Base-by-base conservation (phyloP, 1,140 invertebrate species). In the Aphelinus certus region DNA sequence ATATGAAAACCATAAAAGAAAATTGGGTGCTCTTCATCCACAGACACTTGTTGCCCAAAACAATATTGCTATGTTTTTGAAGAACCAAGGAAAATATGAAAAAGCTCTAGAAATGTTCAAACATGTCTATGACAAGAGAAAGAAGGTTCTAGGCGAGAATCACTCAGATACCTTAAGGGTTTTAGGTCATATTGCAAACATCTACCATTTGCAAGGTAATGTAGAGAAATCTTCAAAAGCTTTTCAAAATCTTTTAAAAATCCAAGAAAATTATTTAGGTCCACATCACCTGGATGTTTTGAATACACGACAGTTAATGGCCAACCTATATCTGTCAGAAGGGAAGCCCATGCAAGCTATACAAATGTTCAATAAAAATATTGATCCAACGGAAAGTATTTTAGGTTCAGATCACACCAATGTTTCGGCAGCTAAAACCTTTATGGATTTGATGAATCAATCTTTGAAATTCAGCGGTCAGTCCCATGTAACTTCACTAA, bases 31-130 rank as follows among this genome's bases (percentile, higher is more conserved):
- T 4, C 9, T 3, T 60, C 7, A 60, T 26, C 10, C 58, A 60
- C 5, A 60, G 9, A 60, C 58, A 4, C 4, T 60, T n/a, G n/a
- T 5, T 7, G n/a, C 58, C n/a, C 9, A 65, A n/a, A 10, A 53
- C 26, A 57, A 58, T 10, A 63, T 73, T 5, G 62, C 10, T 26
- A 43, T 6, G 9, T 4, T 65, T n/a, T 49, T 73, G n/a, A 51
- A 75, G 53, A 75, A 69, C 10, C 61, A 70, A 45, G 78, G 73
- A 1, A 79, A 76, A 65, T 64, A 81, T 74, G 71, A 81, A 10
- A 80, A 85, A 76, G 82, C 83, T 3, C 77, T 82, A 7, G 49
- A 70, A 45, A 73, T 82, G 4, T 79, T 75, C 69, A 43, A 69
- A 71, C 76, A 80, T 57, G 73, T 85, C 53, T 75, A 56, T 43